Percentiles rank a stretch among this genome's conserved stretches.
Conservation (phyloP, 2,113 vertebrate genomes). For the Terrapene triunguis region DNA sequence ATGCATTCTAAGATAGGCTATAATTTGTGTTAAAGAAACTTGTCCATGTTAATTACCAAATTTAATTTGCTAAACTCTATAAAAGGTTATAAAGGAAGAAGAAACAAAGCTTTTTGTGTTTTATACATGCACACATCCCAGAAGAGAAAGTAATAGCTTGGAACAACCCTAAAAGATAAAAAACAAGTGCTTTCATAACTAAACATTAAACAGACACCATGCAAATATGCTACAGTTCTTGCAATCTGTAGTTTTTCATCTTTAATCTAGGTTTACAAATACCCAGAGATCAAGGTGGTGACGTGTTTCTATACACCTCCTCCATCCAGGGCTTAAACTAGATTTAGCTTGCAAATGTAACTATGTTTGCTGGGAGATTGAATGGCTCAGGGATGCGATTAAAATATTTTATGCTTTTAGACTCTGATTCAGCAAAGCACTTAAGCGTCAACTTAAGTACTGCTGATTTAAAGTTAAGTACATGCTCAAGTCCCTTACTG, state of each 20-base stretch:
- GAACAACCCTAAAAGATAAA: background rate
- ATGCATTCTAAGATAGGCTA: constrained; percentile 65
- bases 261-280: background rate
- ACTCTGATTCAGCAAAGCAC: background rate
- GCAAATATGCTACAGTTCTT: background rate
- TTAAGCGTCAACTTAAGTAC: background rate
- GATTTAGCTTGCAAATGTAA: background rate
- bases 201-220: background rate
- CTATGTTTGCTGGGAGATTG: background rate
- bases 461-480: background rate
- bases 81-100: constrained; percentile 64
- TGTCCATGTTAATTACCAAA: constrained; percentile 70
- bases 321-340: background rate
- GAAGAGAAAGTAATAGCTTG: background rate
- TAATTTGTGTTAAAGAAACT: constrained; percentile 73
- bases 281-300: background rate
- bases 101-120: constrained; percentile 23
- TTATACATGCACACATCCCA: background rate
- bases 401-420: background rate
- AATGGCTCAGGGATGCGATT: background rate
- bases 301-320: background rate
- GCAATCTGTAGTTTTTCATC: background rate
- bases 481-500: background rate
- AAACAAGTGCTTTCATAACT: background rate
- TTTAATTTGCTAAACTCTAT: constrained; percentile 70